phyloP scores from a whole-genome alignment of 2,888 invertebrate genomes.

The Phytoseiulus persimilis region DNA sequence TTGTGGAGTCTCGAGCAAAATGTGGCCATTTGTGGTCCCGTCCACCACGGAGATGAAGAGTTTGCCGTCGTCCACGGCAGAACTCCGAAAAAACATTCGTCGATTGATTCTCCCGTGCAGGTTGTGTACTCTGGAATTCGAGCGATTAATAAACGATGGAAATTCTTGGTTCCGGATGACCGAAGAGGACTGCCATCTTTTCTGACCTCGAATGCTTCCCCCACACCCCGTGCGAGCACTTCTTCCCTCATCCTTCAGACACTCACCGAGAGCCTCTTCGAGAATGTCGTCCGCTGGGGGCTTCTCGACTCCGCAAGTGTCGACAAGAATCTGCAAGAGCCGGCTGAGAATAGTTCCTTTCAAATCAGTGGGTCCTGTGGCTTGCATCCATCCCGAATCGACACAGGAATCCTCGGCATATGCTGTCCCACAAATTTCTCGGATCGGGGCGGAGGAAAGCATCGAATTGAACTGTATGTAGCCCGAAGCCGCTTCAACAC shows the following conservation, averaged over 20 bases:
- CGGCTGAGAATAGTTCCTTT: constrained; percentile 11
- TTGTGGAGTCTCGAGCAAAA: constrained; percentile 18
- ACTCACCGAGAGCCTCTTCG: constrained; percentile 36
- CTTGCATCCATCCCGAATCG: background rate
- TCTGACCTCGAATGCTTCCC: too few species aligned
- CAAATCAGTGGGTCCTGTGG: background rate
- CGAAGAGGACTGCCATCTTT: too few species aligned
- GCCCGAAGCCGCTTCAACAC: constrained; percentile 8
- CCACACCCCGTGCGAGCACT: too few species aligned
- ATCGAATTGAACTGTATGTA: constrained; percentile 35
- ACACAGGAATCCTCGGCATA: constrained; percentile 7
- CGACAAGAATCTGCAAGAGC: constrained; percentile 9
- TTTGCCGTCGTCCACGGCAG: background rate
- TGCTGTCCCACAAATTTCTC: background rate
- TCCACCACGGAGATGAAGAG: background rate
- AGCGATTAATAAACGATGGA: background rate
- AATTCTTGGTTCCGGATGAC: too few species aligned
- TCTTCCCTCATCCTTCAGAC: background rate
- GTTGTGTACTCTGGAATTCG: background rate
- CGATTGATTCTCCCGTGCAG: constrained; percentile 23
- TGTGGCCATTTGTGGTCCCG: background rate
- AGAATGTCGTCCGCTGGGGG: background rate
- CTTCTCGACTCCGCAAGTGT: background rate
- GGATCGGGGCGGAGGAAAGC: constrained; percentile 12
- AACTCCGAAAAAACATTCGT: background rate